These are phyloP conservation scores for Zaprionus inermis DNA, from an alignment of 1,140 invertebrate species.

Conservation along the genomic window DNA sequence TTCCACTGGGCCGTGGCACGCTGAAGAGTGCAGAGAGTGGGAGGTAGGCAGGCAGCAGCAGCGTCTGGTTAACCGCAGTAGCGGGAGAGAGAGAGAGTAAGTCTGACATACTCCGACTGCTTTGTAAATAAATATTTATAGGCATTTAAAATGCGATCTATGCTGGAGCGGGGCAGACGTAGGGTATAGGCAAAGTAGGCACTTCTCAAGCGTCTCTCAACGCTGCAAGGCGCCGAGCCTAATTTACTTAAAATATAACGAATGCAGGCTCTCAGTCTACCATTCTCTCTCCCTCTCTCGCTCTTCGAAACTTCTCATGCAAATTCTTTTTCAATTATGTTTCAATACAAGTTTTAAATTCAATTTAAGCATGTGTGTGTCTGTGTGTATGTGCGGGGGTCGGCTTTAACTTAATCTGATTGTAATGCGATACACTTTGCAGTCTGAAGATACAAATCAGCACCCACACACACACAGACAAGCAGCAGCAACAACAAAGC, in stretches of 20 bases:
- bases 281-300: neutral
- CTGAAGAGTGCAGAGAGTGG: neutral
- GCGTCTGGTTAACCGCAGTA: constrained; percentile 48
- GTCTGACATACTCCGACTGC: constrained; percentile 5
- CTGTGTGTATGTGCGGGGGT: constrained; percentile 45
- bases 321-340: constrained; percentile 76
- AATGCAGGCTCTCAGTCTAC: neutral
- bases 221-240: constrained; percentile 37
- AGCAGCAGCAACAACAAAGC: constrained; percentile 6
- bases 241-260: constrained; percentile 74
- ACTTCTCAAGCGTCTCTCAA: constrained; percentile 9
- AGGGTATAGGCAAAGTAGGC: neutral
- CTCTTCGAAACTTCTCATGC: constrained; percentile 31
- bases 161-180: neutral
- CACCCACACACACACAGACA: constrained; percentile 59
- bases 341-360: constrained; percentile 76
- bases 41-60: neutral
- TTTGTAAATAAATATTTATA: constrained; percentile 75
- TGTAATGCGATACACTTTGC: constrained; percentile 81
- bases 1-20: neutral
- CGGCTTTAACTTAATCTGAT: constrained; percentile 80
- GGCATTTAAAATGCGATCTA: constrained; percentile 68
- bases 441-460: constrained; percentile 80
- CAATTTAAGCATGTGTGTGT: constrained; percentile 70
- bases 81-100: constrained; percentile 7